These are phyloP conservation scores for Antheraea pernyi DNA, from an alignment of 1,140 invertebrate genomes.

Conservation along the genomic window DNA sequence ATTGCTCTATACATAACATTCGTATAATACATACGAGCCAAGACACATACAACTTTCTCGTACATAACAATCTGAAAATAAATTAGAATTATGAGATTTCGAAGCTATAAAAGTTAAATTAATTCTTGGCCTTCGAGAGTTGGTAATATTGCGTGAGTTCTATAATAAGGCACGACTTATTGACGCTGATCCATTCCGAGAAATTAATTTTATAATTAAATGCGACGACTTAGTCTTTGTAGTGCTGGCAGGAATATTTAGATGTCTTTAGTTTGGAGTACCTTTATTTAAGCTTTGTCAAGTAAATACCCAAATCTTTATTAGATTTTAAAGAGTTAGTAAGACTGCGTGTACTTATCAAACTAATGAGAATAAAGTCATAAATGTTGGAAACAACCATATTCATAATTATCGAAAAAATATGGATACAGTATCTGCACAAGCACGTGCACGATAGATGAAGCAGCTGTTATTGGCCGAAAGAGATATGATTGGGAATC, in stretches of 20 bases:
- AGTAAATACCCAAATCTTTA: too few relatives aligned
- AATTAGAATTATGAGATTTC: constrained; percentile 14
- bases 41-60: background rate
- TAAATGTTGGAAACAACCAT: too few relatives aligned
- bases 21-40: background rate
- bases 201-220: constrained; percentile 1
- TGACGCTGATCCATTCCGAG: constrained; percentile 5
- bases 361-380: too few relatives aligned
- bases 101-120: constrained; percentile 15
- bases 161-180: constrained; percentile 12
- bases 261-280: background rate
- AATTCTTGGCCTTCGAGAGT: background rate
- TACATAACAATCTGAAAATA: constrained; percentile 2
- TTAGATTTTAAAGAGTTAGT: too few relatives aligned
- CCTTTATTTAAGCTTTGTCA: background rate
- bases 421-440: too few relatives aligned
- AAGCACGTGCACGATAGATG: too few relatives aligned
- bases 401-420: too few relatives aligned
- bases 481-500: too few relatives aligned
- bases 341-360: too few relatives aligned
- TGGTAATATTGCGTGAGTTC: constrained; percentile 1
- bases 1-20: background rate
- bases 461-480: too few relatives aligned
- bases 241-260: background rate
- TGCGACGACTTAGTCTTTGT: background rate